phyloP scores from a whole-genome alignment of 1,140 invertebrate genomes.

The Aricia agestis region DNA sequence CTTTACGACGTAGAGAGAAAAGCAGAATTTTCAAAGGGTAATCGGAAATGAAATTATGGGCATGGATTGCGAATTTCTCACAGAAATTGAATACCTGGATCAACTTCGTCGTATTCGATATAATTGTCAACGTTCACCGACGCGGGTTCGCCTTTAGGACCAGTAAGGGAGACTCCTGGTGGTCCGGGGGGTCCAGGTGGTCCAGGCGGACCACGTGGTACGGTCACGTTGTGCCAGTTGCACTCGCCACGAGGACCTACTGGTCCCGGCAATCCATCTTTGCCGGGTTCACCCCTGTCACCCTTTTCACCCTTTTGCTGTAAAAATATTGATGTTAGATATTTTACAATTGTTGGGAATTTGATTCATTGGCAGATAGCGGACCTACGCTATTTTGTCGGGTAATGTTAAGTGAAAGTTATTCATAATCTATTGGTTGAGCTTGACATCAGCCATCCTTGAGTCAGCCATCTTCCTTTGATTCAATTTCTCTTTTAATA shows the following conservation, averaged over 20 bases:
- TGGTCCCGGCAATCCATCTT: constrained; percentile 36
- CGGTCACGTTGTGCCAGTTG: constrained; percentile 27
- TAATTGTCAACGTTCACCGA: constrained; percentile 27
- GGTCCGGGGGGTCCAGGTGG: constrained; percentile 40
- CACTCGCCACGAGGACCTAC: constrained; percentile 33
- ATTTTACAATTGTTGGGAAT: too few relatives aligned
- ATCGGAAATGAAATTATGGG: too few relatives aligned
- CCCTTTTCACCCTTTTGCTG: constrained; percentile 56
- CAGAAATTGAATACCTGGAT: background rate
- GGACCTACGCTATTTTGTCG: too few relatives aligned
- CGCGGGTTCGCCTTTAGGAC: constrained; percentile 51
- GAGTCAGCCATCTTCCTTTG: too few relatives aligned
- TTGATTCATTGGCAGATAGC: too few relatives aligned
- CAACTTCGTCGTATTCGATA: background rate
- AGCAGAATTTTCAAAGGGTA: too few relatives aligned
- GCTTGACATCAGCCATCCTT: too few relatives aligned
- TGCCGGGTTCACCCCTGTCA: constrained; percentile 42
- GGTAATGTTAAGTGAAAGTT: too few relatives aligned
- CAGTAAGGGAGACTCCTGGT: constrained; percentile 48
- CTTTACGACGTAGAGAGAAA: too few relatives aligned
- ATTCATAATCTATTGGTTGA: too few relatives aligned
- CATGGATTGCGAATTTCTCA: too few relatives aligned
- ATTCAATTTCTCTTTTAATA: too few relatives aligned
- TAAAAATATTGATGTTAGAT: background rate
- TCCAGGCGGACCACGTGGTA: constrained; percentile 43